These are phyloP conservation scores for Bos indicus DNA, from an alignment of 2,113 vertebrate species.

Conservation along the genomic window DNA sequence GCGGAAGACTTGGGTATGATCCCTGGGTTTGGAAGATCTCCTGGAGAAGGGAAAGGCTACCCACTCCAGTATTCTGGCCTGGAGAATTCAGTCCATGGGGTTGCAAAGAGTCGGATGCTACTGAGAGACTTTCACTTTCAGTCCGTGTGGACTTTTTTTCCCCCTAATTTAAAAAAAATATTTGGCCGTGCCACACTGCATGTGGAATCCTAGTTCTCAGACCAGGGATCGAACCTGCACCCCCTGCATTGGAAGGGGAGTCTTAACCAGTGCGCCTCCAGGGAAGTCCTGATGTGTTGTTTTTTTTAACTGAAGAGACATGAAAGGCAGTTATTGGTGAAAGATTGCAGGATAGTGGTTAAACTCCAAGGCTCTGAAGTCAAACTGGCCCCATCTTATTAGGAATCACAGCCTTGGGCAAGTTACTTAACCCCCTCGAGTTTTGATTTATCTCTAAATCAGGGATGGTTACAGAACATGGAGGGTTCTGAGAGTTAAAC, in stretches of 20 bases:
- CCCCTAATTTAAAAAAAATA: background rate
- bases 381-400: background rate
- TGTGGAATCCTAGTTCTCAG: background rate
- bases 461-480: background rate
- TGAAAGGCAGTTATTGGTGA: background rate
- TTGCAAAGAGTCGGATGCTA: background rate
- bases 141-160: accelerated
- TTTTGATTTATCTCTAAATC: conserved; percentile 44
- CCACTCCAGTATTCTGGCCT: background rate
- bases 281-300: background rate
- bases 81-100: background rate
- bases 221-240: background rate
- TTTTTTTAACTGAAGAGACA: background rate
- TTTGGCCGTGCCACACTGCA: background rate
- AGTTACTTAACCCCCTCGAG: conserved; percentile 17
- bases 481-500: background rate
- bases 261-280: background rate
- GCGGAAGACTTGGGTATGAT: background rate
- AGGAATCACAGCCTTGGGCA: background rate
- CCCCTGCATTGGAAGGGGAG: background rate
- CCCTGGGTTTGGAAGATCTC: background rate
- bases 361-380: background rate
- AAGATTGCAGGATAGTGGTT: background rate
- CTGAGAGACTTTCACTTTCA: background rate
- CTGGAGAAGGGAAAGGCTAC: background rate